Evolutionary conservation across 1,140 invertebrate genomes (phyloP).

Genomic region (Arion vulgaris): DNA sequence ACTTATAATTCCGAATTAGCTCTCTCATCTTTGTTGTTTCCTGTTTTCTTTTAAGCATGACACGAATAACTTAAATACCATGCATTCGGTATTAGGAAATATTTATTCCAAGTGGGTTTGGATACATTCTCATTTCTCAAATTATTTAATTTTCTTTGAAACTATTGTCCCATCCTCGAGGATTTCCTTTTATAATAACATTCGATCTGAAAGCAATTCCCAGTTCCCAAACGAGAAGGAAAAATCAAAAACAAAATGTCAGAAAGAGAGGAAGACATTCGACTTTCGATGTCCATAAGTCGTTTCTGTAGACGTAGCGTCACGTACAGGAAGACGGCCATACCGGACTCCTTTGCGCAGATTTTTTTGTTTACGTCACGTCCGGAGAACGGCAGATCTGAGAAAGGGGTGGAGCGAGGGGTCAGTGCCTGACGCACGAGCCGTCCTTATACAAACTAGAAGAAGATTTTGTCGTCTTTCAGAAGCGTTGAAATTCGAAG

Average conservation of each 20-base stretch:
- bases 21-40: too few relatives aligned
- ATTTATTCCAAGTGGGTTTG: too few relatives aligned
- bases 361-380: conserved; percentile 26
- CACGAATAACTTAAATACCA: too few relatives aligned
- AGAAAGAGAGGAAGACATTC: background rate
- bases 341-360: conserved; percentile 9
- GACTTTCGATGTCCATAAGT: conserved; percentile 8
- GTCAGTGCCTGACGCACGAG: background rate
- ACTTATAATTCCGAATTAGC: too few relatives aligned
- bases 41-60: too few relatives aligned
- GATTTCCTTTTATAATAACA: background rate
- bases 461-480: background rate
- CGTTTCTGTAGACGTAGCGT: conserved; percentile 22
- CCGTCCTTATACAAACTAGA: conserved; percentile 17
- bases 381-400: conserved; percentile 16
- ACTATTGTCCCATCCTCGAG: too few relatives aligned
- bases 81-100: too few relatives aligned
- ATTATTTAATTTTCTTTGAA: too few relatives aligned
- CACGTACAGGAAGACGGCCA: conserved; percentile 26
- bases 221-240: background rate
- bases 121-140: too few relatives aligned
- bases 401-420: conserved; percentile 26
- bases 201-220: background rate
- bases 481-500: background rate
- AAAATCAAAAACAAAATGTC: conserved; percentile 18